These are phyloP conservation scores for Bursaphelenchus okinawaensis DNA, from an alignment of 2,888 invertebrate species.

Conservation along the genomic window DNA sequence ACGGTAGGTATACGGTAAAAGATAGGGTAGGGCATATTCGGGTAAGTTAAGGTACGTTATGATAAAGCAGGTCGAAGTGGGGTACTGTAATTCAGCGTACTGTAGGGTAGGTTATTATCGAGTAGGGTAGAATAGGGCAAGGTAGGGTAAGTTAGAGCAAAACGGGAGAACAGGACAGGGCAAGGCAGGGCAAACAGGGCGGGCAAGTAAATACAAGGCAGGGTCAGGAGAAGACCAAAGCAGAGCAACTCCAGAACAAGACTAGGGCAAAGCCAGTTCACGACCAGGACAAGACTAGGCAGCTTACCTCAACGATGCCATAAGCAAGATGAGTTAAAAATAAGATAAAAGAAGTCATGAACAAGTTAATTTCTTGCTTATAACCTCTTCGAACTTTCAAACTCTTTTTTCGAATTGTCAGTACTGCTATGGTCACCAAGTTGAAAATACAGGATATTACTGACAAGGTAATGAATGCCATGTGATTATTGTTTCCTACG, in stretches of 20 bases:
- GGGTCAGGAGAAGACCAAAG: neutral
- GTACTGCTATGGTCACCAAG: neutral
- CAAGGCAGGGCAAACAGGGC: no score
- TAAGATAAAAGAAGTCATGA: neutral
- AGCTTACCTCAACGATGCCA: neutral
- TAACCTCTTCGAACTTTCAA: neutral
- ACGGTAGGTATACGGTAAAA: no score
- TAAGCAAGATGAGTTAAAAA: neutral
- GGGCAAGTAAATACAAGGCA: no score
- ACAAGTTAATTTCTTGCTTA: neutral
- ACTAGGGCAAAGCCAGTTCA: neutral
- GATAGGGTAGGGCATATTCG: no score
- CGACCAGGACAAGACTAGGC: neutral
- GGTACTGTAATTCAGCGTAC: no score
- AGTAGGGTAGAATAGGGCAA: no score
- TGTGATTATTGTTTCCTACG: neutral
- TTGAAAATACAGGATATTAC: neutral
- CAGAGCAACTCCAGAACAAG: neutral
- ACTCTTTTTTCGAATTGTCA: neutral
- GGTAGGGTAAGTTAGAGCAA: no score
- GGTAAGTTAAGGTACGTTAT: no score
- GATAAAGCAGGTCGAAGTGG: no score
- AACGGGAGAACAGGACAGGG: no score
- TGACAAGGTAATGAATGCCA: neutral
- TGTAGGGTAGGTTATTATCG: no score